Percentiles rank a stretch among this genome's conserved stretches.
phyloP scores from a whole-genome alignment of 2,888 invertebrate species.

The Palloptera scutellata region DNA sequence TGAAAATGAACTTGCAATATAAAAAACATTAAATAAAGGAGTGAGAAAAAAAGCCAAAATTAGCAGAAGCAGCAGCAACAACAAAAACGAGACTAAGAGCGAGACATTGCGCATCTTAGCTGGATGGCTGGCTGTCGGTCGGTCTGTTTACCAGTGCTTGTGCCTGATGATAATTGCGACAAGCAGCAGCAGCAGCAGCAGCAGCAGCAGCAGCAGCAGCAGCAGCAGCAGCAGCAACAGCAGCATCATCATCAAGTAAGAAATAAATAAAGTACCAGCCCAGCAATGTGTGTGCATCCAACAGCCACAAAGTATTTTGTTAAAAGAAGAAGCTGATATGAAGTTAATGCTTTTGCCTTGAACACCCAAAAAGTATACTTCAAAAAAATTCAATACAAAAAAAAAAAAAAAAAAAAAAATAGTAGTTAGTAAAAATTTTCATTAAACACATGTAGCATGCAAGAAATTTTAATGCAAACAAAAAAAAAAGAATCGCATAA shows the following conservation, averaged over 20 bases:
- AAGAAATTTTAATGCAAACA: conserved; percentile 1
- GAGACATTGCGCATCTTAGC: not conserved
- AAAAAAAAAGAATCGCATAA: conserved; percentile 31
- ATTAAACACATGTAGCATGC: not conserved
- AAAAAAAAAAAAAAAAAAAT: not conserved
- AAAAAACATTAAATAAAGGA: conserved; percentile 29
- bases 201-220: too few species aligned
- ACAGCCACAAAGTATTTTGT: too few species aligned
- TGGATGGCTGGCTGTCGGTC: not conserved
- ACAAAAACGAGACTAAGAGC: conserved; percentile 10
- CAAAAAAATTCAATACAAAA: not conserved
- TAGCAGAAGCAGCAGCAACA: not conserved
- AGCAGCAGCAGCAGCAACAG: too few species aligned
- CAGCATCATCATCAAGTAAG: too few species aligned
- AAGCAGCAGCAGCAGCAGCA: too few species aligned
- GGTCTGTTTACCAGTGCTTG: not conserved
- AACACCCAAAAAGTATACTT: too few species aligned
- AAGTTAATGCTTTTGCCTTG: too few species aligned
- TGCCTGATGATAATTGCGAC: not conserved
- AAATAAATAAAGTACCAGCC: too few species aligned
- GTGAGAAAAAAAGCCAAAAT: too few species aligned
- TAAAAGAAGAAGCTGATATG: too few species aligned
- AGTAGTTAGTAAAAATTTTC: not conserved
- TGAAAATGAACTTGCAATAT: conserved; percentile 25
- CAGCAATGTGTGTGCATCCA: too few species aligned